Conservation (phyloP, 2,797 vertebrate species). For the Rhinogobio ventralis region DNA sequence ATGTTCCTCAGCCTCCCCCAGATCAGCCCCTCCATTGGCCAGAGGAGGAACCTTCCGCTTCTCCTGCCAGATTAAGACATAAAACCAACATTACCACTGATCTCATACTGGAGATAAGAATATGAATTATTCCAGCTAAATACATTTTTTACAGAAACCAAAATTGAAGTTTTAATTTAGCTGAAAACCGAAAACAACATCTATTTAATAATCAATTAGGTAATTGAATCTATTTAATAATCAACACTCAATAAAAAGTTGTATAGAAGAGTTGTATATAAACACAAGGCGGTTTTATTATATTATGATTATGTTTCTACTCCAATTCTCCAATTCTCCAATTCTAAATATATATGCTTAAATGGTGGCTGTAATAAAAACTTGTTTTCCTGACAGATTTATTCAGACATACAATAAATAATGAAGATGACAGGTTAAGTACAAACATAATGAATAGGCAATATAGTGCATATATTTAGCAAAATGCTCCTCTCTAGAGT, state of each 20-base stretch:
- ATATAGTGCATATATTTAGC: background rate
- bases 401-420: background rate
- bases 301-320: background rate
- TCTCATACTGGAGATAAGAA: constrained; percentile 2
- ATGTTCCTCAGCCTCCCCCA: constrained; percentile 86
- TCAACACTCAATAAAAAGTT: background rate
- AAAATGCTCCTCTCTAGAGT: background rate
- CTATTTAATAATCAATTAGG: background rate
- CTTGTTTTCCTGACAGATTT: background rate
- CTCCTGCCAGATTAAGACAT: constrained; percentile 79
- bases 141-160: background rate
- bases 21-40: constrained; percentile 93
- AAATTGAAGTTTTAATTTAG: background rate
- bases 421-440: background rate
- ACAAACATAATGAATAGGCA: background rate
- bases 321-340: no score
- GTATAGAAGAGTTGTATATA: background rate
- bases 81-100: constrained; percentile 57
- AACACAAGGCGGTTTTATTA: background rate
- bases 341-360: no score
- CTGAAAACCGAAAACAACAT: background rate
- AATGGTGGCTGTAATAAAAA: background rate
- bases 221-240: background rate
- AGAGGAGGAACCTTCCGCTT: constrained; percentile 95
- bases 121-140: background rate